Evolutionary conservation across 1,140 invertebrate species (phyloP).

Genomic region (Liolophura sinensis): DNA sequence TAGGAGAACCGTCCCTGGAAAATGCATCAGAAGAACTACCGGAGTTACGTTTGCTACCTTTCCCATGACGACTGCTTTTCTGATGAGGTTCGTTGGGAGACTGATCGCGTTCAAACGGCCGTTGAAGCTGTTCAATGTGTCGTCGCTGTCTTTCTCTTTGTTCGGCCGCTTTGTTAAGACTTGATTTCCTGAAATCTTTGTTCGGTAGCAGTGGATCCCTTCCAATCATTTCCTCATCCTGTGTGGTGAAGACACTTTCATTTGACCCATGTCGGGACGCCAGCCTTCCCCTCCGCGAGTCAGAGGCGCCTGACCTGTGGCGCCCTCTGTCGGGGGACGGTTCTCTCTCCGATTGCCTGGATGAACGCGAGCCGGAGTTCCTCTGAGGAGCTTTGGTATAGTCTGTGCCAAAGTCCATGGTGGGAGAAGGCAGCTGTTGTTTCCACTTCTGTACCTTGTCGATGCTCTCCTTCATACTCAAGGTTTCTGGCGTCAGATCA

Average conservation of each 20-base stretch:
- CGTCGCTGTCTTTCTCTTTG: slow-evolving; percentile 25
- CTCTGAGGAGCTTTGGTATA: too few species aligned
- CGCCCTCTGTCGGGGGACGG: neutral
- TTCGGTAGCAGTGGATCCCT: slow-evolving; percentile 56
- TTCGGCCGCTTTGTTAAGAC: slow-evolving; percentile 67
- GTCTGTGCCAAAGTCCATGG: slow-evolving; percentile 13
- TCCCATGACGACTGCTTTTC: slow-evolving; percentile 4
- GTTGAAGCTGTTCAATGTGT: slow-evolving; percentile 20
- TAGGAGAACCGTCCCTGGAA: slow-evolving; percentile 45
- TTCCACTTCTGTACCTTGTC: slow-evolving; percentile 53
- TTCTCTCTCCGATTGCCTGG: neutral
- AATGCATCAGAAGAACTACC: slow-evolving; percentile 45
- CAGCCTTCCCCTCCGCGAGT: slow-evolving; percentile 11
- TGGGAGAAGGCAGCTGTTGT: slow-evolving; percentile 37
- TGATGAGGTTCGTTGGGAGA: slow-evolving; percentile 16
- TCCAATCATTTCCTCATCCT: slow-evolving; percentile 16
- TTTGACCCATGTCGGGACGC: slow-evolving; percentile 23
- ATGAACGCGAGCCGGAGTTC: neutral
- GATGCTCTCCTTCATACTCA: slow-evolving; percentile 54
- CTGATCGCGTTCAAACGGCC: slow-evolving; percentile 8
- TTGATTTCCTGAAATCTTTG: slow-evolving; percentile 77
- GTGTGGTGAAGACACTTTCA: slow-evolving; percentile 36
- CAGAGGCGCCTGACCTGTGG: neutral
- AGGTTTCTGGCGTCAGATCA: slow-evolving; percentile 48
- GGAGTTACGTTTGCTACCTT: slow-evolving; percentile 13